phyloP scores from a whole-genome alignment of 2,888 invertebrate species.

The Tricholauxania praeusta region DNA sequence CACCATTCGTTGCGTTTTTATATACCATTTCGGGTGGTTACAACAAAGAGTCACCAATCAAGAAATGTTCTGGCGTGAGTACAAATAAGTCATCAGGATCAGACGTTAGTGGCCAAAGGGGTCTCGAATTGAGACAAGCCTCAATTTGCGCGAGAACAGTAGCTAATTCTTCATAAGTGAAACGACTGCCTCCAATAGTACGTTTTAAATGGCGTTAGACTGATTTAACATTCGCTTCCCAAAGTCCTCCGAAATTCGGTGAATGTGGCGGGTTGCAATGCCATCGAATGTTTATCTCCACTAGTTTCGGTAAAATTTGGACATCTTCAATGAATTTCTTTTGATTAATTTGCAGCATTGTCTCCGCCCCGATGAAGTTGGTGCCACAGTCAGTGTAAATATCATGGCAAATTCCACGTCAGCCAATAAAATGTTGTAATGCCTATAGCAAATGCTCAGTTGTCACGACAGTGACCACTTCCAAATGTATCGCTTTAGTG shows the following conservation, averaged over 20 bases:
- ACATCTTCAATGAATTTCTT: background rate
- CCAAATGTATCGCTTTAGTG: too few species aligned
- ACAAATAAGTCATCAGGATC: too few species aligned
- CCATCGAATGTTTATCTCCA: constrained; percentile 17
- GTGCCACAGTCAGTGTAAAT: constrained; percentile 20
- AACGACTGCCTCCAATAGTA: constrained; percentile 15
- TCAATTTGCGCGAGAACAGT: too few species aligned
- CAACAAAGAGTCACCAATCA: constrained; percentile 22
- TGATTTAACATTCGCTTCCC: constrained; percentile 22
- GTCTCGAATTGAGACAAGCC: too few species aligned
- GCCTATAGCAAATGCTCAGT: too few species aligned
- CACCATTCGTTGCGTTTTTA: constrained; percentile 1
- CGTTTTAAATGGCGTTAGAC: constrained; percentile 24
- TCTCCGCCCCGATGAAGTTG: constrained; percentile 10
- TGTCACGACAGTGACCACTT: too few species aligned
- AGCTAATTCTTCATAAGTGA: constrained; percentile 23
- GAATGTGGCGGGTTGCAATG: constrained; percentile 40
- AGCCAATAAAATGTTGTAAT: too few species aligned
- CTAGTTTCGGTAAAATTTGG: background rate
- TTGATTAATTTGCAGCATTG: background rate
- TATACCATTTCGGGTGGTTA: too few species aligned
- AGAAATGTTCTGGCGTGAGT: background rate
- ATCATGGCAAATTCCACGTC: background rate
- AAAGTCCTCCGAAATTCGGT: constrained; percentile 27
- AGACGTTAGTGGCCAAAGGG: constrained; percentile 9